Conservation (phyloP, 2,888 invertebrate genomes). For the Caenorhabditis afra region DNA sequence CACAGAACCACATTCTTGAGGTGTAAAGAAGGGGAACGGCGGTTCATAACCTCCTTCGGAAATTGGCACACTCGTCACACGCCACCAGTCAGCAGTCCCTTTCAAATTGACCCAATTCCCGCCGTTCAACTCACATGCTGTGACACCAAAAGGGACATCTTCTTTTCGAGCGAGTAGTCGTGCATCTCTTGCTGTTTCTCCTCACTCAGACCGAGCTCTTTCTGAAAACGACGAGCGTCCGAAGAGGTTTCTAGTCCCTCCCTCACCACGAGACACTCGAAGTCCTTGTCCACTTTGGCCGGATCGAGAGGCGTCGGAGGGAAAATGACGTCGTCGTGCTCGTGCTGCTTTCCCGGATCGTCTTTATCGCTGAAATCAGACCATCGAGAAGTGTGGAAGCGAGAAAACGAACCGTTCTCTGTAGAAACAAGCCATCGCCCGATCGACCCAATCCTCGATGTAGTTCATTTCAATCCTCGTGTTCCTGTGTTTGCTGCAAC, state of each 20-base stretch:
- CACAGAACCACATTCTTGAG: neutral
- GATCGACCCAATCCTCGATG: conserved; percentile 72
- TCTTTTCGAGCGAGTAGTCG: conserved; percentile 74
- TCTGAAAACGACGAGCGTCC: conserved; percentile 31
- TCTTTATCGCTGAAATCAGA: conserved; percentile 47
- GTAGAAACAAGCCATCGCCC: conserved; percentile 69
- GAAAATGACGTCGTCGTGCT: conserved; percentile 37
- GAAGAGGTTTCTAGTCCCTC: neutral
- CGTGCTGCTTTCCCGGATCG: conserved; percentile 36
- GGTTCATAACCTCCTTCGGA: conserved; percentile 39
- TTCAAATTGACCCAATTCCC: conserved; percentile 44
- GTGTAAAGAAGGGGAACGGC: neutral
- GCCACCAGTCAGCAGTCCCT: conserved; percentile 17
- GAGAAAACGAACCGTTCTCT: conserved; percentile 46
- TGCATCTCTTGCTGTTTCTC: conserved; percentile 73
- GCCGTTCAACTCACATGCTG: conserved; percentile 64
- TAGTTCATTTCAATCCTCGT: conserved; percentile 53
- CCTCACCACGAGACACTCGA: conserved; percentile 56
- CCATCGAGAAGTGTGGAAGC: neutral
- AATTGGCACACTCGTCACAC: conserved; percentile 53
- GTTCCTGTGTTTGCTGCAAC: conserved; percentile 1
- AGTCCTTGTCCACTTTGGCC: conserved; percentile 55
- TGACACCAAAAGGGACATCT: conserved; percentile 70
- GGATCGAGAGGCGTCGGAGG: conserved; percentile 48
- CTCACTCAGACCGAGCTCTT: conserved; percentile 75